Evolutionary conservation across 2,113 vertebrate species (phyloP), one percentile per base, ranked within the genome.

Genomic region (Triplophysa tibetana): DNA sequence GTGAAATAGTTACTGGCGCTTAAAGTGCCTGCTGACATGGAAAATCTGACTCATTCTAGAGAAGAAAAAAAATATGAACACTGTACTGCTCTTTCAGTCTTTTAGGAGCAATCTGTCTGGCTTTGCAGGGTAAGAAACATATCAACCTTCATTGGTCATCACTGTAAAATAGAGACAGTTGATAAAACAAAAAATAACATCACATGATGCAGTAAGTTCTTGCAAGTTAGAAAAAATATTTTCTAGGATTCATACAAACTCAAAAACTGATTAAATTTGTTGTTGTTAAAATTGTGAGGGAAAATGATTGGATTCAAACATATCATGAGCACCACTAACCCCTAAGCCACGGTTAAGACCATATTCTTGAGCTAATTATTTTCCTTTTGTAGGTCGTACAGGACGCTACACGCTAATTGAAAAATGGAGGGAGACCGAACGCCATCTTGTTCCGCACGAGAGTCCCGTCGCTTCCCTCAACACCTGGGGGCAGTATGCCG

Each of bases 401-500:
- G 97, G 97, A 75, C 90, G 96, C 79, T 98, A 99, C 88, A 97
- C 97, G 24, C 91, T 99, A 58, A 96, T 99, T 66, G 97, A 99
- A 86, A 98, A 98, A 90, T 98, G 97, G 97, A 92, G 97, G 72
- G 96, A 98, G 82, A 95, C 95, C 0, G 97, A 99, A 88, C 91
- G 97, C 64, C 96, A 98, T 83, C 85, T 99, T 13, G 95, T 95
- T 3, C 97, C 97, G 5, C 94, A 97, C 1, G 97, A 98, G 78
- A 98, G 97, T 75, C 97, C 97, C 1, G 93, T 99, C 64, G 95
- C 95, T 43, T 98, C 97, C 21, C 89, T 99, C 52, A 99, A 98
- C 90, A 99, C 98, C 73, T 99, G 98, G 98, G 97, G 98, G 0
- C 98, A 99, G 85, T 98, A 99, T 48, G 97, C 97, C 0, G 96